Evolutionary conservation across 2,797 vertebrate species (phyloP).

Genomic region (Chelidonichthys spinosus): DNA sequence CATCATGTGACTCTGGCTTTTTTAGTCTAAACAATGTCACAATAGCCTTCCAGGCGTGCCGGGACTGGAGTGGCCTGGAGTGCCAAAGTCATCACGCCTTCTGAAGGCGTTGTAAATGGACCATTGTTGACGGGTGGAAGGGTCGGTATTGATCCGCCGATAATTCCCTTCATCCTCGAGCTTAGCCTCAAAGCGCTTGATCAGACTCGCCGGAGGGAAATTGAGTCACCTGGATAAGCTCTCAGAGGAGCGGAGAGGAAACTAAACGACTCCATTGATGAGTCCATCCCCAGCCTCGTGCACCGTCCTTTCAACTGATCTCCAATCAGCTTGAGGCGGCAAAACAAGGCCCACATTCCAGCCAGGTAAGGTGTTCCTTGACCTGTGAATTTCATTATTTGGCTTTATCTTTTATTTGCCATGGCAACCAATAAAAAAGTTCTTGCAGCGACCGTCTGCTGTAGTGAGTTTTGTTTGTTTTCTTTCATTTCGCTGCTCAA

Average conservation of each 20-base stretch:
- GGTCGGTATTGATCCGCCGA: slow-evolving; percentile 42
- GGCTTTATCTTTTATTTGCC: slow-evolving; percentile 40
- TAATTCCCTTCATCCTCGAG: slow-evolving; percentile 37
- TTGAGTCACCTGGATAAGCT: not conserved
- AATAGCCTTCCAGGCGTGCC: not conserved
- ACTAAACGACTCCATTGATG: not conserved
- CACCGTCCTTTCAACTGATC: slow-evolving; percentile 32
- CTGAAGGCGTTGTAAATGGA: slow-evolving; percentile 1
- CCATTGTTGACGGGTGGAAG: not conserved
- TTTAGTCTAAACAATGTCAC: slow-evolving; percentile 12
- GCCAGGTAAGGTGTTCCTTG: slow-evolving; percentile 15
- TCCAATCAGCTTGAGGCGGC: slow-evolving; percentile 35
- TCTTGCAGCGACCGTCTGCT: slow-evolving; percentile 1
- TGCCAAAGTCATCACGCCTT: not conserved
- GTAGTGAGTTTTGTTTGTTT: slow-evolving; percentile 10
- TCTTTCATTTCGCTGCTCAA: slow-evolving; percentile 33
- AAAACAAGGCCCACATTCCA: slow-evolving; percentile 23
- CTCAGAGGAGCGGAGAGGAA: not conserved
- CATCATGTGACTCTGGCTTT: not conserved
- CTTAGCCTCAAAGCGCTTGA: slow-evolving; percentile 36
- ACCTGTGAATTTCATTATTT: slow-evolving; percentile 46
- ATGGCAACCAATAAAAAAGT: slow-evolving; percentile 52
- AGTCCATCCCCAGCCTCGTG: not conserved
- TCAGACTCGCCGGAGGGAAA: slow-evolving; percentile 16
- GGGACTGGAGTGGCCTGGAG: not conserved